Conservation (phyloP, 2,888 invertebrate species). For the Philereme transversata region DNA sequence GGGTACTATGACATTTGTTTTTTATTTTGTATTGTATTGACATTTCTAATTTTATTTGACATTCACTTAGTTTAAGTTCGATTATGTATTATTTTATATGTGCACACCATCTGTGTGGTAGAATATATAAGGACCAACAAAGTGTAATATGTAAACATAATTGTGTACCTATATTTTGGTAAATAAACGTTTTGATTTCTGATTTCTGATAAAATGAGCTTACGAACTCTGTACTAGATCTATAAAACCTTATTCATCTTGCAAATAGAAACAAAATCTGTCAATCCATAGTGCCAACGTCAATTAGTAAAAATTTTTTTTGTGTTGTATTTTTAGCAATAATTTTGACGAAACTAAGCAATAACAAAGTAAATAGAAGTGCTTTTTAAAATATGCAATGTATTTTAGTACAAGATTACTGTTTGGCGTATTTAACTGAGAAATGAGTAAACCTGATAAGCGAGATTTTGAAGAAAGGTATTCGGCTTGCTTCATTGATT, state of each 20-base stretch:
- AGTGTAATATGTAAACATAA: too few relatives aligned
- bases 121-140: too few relatives aligned
- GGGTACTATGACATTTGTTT: too few relatives aligned
- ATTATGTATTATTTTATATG: too few relatives aligned
- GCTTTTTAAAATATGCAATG: slow-evolving; percentile 41
- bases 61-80: too few relatives aligned
- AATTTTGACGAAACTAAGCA: slow-evolving; percentile 16
- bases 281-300: slow-evolving; percentile 18
- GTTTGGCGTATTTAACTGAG: slow-evolving; percentile 48
- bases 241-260: slow-evolving; percentile 3
- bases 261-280: slow-evolving; percentile 25
- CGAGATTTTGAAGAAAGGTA: slow-evolving; percentile 74
- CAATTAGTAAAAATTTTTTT: slow-evolving; percentile 30
- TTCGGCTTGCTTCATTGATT: slow-evolving; percentile 71
- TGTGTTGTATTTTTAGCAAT: slow-evolving; percentile 29
- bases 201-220: too few relatives aligned
- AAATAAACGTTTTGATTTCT: too few relatives aligned
- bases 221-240: neutral
- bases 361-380: slow-evolving; percentile 34
- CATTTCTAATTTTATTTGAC: too few relatives aligned
- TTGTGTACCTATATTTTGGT: too few relatives aligned
- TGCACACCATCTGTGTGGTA: too few relatives aligned
- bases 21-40: too few relatives aligned
- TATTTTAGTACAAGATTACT: slow-evolving; percentile 32
- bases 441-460: slow-evolving; percentile 64